phyloP scores from a whole-genome alignment of 2,797 vertebrate species.

The Chelidonichthys spinosus region DNA sequence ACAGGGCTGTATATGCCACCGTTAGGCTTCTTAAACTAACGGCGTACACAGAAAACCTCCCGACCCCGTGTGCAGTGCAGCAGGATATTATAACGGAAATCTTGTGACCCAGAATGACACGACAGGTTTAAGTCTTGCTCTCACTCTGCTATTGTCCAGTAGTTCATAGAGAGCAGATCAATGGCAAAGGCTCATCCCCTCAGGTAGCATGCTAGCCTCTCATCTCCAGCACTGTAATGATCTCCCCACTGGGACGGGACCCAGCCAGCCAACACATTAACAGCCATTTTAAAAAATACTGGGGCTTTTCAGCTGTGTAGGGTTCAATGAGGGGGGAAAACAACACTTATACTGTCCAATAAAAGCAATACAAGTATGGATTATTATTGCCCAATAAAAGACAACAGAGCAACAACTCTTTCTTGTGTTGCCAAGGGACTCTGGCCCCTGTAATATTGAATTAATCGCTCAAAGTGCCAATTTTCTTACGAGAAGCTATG shows the following conservation, averaged over 20 bases:
- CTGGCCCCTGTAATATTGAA: slow-evolving; percentile 33
- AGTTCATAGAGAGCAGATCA: slow-evolving; percentile 67
- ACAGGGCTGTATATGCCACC: background rate
- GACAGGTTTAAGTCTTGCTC: slow-evolving; percentile 26
- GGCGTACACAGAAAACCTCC: background rate
- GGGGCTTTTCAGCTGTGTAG: slow-evolving; percentile 58
- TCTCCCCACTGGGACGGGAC: slow-evolving; percentile 70
- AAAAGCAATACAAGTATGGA: slow-evolving; percentile 59
- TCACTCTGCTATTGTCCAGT: slow-evolving; percentile 51
- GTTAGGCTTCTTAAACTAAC: background rate
- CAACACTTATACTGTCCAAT: slow-evolving; percentile 62
- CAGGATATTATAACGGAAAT: slow-evolving; percentile 51
- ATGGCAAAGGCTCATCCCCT: slow-evolving; percentile 64
- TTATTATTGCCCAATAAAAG: slow-evolving; percentile 58
- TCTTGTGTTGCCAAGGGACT: slow-evolving; percentile 22
- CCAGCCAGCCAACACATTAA: slow-evolving; percentile 73
- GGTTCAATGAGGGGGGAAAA: slow-evolving; percentile 54
- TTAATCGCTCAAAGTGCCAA: slow-evolving; percentile 45
- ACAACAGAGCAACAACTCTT: slow-evolving; percentile 21
- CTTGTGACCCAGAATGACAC: slow-evolving; percentile 62
- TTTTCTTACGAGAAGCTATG: slow-evolving; percentile 15
- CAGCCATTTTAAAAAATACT: slow-evolving; percentile 65
- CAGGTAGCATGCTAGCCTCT: slow-evolving; percentile 68
- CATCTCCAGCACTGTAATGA: slow-evolving; percentile 71
- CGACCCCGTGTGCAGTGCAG: background rate